Evolutionary conservation across 2,797 vertebrate species (phyloP).

Genomic region (Sebastes itinus): DNA sequence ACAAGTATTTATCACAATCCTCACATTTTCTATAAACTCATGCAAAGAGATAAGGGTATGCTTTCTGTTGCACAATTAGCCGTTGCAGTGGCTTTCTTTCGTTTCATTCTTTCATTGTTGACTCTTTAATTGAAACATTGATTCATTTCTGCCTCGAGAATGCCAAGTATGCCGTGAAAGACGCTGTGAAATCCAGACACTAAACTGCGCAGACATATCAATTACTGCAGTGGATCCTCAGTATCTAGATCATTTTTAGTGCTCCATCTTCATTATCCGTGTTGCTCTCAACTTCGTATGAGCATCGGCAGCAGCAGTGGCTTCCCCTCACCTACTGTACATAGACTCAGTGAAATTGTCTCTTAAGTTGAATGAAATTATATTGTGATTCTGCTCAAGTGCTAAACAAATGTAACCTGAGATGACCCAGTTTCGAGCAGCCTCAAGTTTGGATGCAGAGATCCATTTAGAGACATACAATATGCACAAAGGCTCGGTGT

Average conservation of each 20-base stretch:
- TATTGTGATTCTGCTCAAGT: background rate
- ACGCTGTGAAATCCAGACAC: background rate
- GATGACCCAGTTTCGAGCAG: background rate
- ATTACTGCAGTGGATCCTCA: background rate
- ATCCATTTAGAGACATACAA: conserved; percentile 14
- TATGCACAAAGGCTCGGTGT: conserved; percentile 9
- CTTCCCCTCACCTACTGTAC: background rate
- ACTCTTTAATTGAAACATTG: conserved; percentile 6
- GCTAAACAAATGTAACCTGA: conserved; percentile 4
- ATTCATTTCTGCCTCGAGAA: background rate
- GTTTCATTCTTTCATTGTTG: background rate
- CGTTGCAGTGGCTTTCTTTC: background rate
- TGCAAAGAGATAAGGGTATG: background rate
- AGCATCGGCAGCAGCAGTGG: background rate
- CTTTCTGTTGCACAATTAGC: background rate
- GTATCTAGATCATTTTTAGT: background rate
- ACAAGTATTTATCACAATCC: background rate
- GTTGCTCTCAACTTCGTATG: background rate
- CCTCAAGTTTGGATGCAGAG: background rate
- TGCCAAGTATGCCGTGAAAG: background rate
- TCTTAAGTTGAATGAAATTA: background rate
- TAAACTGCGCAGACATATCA: background rate
- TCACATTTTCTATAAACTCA: background rate
- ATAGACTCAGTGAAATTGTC: background rate
- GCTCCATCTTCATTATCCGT: background rate